Evolutionary conservation across 1,140 invertebrate species (phyloP), one percentile per base, ranked within the genome.

Genomic region (Spodoptera litura): DNA sequence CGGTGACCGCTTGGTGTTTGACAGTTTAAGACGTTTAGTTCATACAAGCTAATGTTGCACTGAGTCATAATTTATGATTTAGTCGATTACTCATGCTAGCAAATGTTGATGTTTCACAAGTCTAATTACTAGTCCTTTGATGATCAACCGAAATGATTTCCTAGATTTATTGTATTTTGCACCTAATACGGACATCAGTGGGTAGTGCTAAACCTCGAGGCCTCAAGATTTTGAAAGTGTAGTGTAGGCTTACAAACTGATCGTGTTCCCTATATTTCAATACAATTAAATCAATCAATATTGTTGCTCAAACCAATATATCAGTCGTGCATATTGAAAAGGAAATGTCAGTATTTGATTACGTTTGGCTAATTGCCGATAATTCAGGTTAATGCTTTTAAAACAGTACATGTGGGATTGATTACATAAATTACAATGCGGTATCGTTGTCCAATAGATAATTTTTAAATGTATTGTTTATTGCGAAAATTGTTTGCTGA

Each of bases 271-370:
- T 51, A 49, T 53, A 51, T 58, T 73, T 25, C n/a, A 73, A 73
- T 52, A 49, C 71, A 73, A 73, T 61, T 59, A 73, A 49, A 73
- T 70, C 49, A 53, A 64, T 64, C 12, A 49, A 70, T 44, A 9
- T 44, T 44, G 25, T 70, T 70, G 66, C 49, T 49, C 15, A 70
- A 70, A 53, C 52, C 4, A 2, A 27, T 13, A 49, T 53, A 70
- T 70, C 44, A 52, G 25, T n/a, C 49, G 49, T 31, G 38, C 20
- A 8, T 53, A 53, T 53, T 75, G 27, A 62, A 70, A 75, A 49
- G 59, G 73, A 75, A 75, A 75, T 64, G 58, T 62, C 73, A 52
- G 73, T 53, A 25, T 75, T 75, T 75, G 73, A 75, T 75, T 62
- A 64, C 73, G 58, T 20, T 75, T 75, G 15, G 73, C 52, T 64